Base-by-base conservation (phyloP, 2,113 vertebrate genomes). In the Dipodomys ordii region DNA sequence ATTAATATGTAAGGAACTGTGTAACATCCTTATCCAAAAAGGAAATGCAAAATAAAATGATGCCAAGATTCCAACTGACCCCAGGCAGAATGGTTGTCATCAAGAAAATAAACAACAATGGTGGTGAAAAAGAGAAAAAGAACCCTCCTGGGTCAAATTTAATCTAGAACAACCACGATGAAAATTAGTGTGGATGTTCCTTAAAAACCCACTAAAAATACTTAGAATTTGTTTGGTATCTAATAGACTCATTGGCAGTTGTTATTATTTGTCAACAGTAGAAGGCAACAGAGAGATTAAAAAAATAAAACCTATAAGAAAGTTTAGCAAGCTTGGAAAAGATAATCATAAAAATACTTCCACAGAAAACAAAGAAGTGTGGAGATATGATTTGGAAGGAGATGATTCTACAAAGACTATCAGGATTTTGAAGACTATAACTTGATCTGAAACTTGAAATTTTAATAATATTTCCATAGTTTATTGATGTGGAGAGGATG, bases 391-490 rank as follows among this genome's bases (percentile, higher is more conserved):
- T 68, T 78, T 79, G 18, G 30, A 73, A 90, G 27, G 18, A 79
- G 28, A 32, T 79, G 60, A 93, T 83, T 74, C 57, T 19, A 69
- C 46, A 64, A 3, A 4, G 0, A 46, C 76, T 67, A 72, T 69
- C 68, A 77, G 72, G 2, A 83, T 83, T 92, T 72, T 53, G 57
- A 23, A 77, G 22, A 49, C 11, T 1, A 23, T 53, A 90, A 74
- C 69, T 87, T 96, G 30, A 90, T 18, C 65, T 76, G n/a, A 69
- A 32, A 64, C n/a, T 82, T 83, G 27, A 53, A 77, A 53, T 79
- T 92, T 78, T 44, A 77, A 44, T 78, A 74, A 11, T 7, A 69
- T 90, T 78, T 90, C n/a, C 80, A 30, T 39, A n/a, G 5, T 44
- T 87, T 4, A 27, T 27, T 27, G 46, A 90, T 78, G 2, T 57